Base-by-base conservation (phyloP, 2,888 invertebrate genomes). In the Ypsolopha sequella region DNA sequence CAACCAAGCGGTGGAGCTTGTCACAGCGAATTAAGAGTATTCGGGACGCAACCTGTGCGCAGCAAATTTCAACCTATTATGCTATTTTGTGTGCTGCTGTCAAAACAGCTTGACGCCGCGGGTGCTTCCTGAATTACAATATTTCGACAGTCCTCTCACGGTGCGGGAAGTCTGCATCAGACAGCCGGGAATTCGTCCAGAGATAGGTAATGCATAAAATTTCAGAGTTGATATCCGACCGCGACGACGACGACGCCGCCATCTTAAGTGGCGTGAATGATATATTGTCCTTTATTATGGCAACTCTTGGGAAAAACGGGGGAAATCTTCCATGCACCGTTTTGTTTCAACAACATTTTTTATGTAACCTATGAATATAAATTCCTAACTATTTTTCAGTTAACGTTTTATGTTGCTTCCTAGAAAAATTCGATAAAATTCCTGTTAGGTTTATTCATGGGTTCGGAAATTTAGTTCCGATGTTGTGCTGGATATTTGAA, bases 191-290 rank as follows among this genome's bases (percentile, higher is more conserved):
- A 61, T 62, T 62, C 34, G 50, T 56, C 57, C 49, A 52, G 59
- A 56, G 60, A 63, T 61, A 60, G 61, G 58, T 64, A 67, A 70
- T 65, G 68, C 68, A 70, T 68, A 67, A 68, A 69, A 66, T 70
- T 68, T 66, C 57, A 60, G 62, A 64, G 62, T 59, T 58, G 62
- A 55, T 54, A 52, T 55, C 51, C 52, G 49, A 55, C 58, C 58
- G 56, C 58, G 56, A 7, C 58, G 56, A 7, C 58, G 56, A 55
- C 55, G 36, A 7, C 55, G 53, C 24, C 51, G 54, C 55, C 53
- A 54, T 64, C 58, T 62, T 63, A 60, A 54, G 60, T 58, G 53
- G 53, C 52, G 51, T 52, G 56, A 57, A 55, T 57, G 54, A 58
- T 55, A 60, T 60, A 60, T 54, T 53, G 56, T 36, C 3, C 36